A percentile compares a stretch with the other conserved stretches of the same genome.
These are phyloP conservation scores for Rosalia funebris DNA, from an alignment of 2,888 invertebrate species.

Conservation along the genomic window DNA sequence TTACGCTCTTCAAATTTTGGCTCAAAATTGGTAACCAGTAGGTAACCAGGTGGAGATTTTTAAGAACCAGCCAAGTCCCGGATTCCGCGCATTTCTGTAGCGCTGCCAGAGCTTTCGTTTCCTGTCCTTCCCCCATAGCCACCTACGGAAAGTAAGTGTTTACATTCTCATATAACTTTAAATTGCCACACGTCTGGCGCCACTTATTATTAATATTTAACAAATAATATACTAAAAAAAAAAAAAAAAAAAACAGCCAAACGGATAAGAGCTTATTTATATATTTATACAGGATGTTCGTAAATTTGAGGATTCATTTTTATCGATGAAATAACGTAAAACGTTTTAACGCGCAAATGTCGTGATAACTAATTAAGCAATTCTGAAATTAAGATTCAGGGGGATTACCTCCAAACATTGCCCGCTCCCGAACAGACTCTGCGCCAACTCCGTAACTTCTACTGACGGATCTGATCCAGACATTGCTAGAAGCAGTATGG, in stretches of 20 bases:
- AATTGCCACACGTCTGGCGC: too few species aligned
- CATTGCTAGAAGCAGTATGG: constrained; percentile 85
- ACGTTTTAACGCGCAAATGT: too few species aligned
- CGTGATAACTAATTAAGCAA: too few species aligned
- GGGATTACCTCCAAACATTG: constrained; percentile 27
- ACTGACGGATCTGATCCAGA: constrained; percentile 92
- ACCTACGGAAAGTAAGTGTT: constrained; percentile 66
- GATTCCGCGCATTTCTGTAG: constrained; percentile 69
- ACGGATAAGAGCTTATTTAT: too few species aligned
- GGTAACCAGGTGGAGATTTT: constrained; percentile 82
- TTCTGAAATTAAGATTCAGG: too few species aligned
- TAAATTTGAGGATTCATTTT: too few species aligned
- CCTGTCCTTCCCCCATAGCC: constrained; percentile 85
- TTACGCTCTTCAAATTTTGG: constrained; percentile 69
- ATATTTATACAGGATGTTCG: too few species aligned
- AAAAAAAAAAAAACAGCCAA: too few species aligned
- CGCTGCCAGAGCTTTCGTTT: constrained; percentile 70
- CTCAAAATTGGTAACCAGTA: constrained; percentile 76
- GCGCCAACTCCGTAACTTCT: constrained; percentile 77
- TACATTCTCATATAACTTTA: too few species aligned
- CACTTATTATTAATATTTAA: too few species aligned
- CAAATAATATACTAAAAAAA: too few species aligned
- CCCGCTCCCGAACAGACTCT: constrained; percentile 48
- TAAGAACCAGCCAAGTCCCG: constrained; percentile 83
- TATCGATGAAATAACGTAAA: too few species aligned